Conservation (phyloP, 1,140 invertebrate species). For the Ceratosolen solmsi region DNA sequence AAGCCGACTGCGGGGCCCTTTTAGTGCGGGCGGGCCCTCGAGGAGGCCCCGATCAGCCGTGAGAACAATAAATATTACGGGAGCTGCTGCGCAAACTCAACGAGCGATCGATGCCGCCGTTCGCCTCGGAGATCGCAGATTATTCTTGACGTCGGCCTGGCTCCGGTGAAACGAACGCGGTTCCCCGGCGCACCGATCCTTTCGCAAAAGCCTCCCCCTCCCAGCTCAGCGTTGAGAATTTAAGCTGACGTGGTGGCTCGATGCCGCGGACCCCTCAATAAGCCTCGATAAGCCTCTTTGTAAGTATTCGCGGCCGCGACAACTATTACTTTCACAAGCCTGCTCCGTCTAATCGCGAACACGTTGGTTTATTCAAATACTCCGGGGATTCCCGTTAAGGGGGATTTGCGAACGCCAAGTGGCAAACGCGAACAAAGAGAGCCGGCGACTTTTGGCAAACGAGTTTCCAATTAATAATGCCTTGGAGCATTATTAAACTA, state of each 20-base stretch:
- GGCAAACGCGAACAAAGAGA: too few species aligned
- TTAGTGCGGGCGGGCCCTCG: not conserved
- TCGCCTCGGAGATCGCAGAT: not conserved
- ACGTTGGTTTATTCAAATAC: not conserved
- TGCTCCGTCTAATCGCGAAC: not conserved
- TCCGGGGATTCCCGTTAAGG: not conserved
- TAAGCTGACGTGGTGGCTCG: not conserved
- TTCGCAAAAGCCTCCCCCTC: too few species aligned
- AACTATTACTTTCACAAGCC: not conserved
- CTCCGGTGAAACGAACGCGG: not conserved
- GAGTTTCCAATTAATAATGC: too few species aligned
- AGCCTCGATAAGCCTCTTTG: not conserved
- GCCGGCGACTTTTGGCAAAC: too few species aligned
- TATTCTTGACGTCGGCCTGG: too few species aligned
- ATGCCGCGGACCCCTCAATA: too few species aligned
- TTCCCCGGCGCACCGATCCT: too few species aligned
- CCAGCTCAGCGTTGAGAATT: constrained; percentile 10
- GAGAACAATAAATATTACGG: not conserved
- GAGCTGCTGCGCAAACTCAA: not conserved
- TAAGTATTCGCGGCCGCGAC: not conserved
- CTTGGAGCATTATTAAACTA: too few species aligned
- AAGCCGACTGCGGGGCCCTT: not conserved
- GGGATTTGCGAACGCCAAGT: not conserved
- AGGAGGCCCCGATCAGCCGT: not conserved
- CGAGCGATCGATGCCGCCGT: not conserved